Conservation (phyloP, 2,797 vertebrate species). For the Enteromius fasciolatus region DNA sequence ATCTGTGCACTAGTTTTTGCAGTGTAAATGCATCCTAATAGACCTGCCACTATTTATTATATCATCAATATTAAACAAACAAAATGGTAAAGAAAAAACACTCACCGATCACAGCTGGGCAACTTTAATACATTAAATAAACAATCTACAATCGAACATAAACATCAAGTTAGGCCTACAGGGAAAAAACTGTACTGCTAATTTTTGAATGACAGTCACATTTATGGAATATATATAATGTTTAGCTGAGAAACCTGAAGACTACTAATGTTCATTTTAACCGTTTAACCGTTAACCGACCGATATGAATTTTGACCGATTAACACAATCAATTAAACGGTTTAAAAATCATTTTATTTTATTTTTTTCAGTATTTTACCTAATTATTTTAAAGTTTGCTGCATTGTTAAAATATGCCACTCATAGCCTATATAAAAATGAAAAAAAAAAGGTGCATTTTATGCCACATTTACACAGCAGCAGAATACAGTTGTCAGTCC, state of each 20-base stretch:
- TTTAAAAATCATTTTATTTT: too few relatives aligned
- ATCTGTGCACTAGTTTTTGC: not conserved
- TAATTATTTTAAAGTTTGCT: too few relatives aligned
- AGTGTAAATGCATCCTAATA: not conserved
- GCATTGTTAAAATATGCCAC: too few relatives aligned
- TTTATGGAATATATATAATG: not conserved
- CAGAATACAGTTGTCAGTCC: too few relatives aligned
- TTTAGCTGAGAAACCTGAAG: not conserved
- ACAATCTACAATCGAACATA: not conserved
- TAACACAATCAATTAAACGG: too few relatives aligned
- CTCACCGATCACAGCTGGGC: not conserved
- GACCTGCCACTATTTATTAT: not conserved
- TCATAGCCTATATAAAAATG: too few relatives aligned
- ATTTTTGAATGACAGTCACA: not conserved
- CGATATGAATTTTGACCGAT: too few relatives aligned
- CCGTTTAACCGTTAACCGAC: too few relatives aligned
- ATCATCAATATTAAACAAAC: not conserved
- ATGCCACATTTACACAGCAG: too few relatives aligned
- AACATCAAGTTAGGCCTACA: not conserved
- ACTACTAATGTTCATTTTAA: not conserved
- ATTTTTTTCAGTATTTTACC: too few relatives aligned
- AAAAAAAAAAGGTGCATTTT: too few relatives aligned
- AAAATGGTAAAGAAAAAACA: not conserved
- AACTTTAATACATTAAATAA: constrained; percentile 8
- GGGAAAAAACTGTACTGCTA: not conserved